Evolutionary conservation across 2,113 vertebrate genomes (phyloP), one percentile per base, ranked within the genome.

Genomic region (Porphyrio hochstetteri): DNA sequence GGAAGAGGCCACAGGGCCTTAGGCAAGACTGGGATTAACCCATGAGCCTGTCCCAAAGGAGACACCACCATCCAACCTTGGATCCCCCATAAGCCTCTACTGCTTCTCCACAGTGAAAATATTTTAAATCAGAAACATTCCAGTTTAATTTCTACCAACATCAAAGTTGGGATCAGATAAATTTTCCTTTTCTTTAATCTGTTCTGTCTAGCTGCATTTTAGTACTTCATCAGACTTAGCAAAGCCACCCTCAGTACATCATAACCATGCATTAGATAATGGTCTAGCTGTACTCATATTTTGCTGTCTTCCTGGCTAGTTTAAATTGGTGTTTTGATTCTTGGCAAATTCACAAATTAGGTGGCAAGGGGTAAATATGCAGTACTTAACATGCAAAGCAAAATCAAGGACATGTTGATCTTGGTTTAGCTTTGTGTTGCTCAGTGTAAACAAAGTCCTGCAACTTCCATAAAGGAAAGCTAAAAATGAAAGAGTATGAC

Each of bases 311-410:
- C 40, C 70, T 91, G 79, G 38, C 55, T 75, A 71, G 50, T 84
- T 94, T 78, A 93, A 93, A 92, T 75, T 65, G 53, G 67, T 85
- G 60, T 68, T 95, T 84, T 80, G 53, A 87, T 78, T 96, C 82
- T 72, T 92, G 91, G 89, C 82, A 93, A 92, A 95, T 69, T 90
- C 82, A 88, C 88, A 96, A 91, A 91, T 92, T 68, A 94, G 92
- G 95, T 92, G 84, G 75, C 90, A 87, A 92, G 63, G 81, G 68
- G 75, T 91, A 95, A 89, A 72, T 82, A 89, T n/a, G 59, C 77
- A 83, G 72, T 35, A 64, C 35, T 80, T 91, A 52, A 82, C 74
- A 96, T 81, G 86, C 88, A 96, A 91, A 97, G 67, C 57, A 72
- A 92, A 91, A 91, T 78, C 93, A 88, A 94, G 91, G 93, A 91